Evolutionary conservation across 2,888 invertebrate genomes (phyloP), one percentile per base, ranked within the genome.

Genomic region (Lysandra coridon): DNA sequence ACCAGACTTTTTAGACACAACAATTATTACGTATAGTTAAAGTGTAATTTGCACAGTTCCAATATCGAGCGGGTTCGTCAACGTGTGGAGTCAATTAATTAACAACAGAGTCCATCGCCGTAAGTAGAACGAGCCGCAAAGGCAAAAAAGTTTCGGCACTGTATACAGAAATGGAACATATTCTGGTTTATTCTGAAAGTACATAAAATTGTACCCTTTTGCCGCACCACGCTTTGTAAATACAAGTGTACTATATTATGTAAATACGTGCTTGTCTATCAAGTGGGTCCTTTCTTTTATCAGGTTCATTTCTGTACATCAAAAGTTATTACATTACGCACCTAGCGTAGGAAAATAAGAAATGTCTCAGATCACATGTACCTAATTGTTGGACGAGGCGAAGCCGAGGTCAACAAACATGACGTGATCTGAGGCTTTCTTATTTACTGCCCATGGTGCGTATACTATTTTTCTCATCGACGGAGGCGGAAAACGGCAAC

Each of bases 11-110:
- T 57, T 17, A 17, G 12, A 57, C 4, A 57, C 17, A 4, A 57
- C 1, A 64, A 23, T 30, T 33, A 33, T 69, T 33, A 53, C 53
- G n/a, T 76, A 17, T 33, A 49, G 12, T 76, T 17, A 76, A 76
- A 76, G 53, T 76, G 57, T 76, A 53, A 76, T 76, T 76, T 76
- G 14, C 76, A 76, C 76, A 76, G 76, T 76, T 76, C 76, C 76
- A 53, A 7, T 76, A 53, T 76, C 76, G 76, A 76, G 76, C 57
- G 76, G 76, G 14, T 76, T 76, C 57, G 76, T 76, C 76, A 76
- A 76, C 76, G 76, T 76, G 30, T 76, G 76, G 76, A 76, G 53
- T 76, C 76, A 76, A 57, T 53, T 76, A 76, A 76, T 76, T 76
- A 76, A 76, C 57, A 53, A 76, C 76, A 76, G 1, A 53, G 76